Evolutionary conservation across 53 echinoderm and acorn worm species (phyloP).

Genomic region (Luidia sarsii): DNA sequence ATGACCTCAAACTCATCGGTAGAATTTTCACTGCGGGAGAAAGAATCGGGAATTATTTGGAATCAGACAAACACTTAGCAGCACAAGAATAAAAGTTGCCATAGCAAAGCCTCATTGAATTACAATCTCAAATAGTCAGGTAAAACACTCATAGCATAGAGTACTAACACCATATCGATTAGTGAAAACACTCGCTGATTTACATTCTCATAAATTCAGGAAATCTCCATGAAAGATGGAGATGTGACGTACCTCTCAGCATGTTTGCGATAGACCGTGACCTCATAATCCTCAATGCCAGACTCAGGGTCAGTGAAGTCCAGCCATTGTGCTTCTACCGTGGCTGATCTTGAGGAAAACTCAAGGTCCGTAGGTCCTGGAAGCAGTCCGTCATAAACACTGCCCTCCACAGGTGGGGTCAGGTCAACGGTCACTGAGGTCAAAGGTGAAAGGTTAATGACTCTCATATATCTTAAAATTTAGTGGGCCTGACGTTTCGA

Average conservation of each 20-base stretch:
- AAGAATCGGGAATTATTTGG: no score
- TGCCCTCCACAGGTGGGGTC: constrained; percentile 48
- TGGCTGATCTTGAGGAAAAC: constrained; percentile 60
- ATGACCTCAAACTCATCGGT: constrained; percentile 54
- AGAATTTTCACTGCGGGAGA: constrained; percentile 1
- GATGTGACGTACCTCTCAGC: constrained; percentile 14
- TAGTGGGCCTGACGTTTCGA: no score
- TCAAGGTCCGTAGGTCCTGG: constrained; percentile 36
- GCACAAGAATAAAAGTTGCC: no score
- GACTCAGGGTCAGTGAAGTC: constrained; percentile 62
- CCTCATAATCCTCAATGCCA: constrained; percentile 33
- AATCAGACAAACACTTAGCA: no score
- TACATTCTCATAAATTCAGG: no score
- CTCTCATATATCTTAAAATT: no score
- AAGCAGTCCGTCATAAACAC: constrained; percentile 44
- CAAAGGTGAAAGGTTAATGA: not conserved
- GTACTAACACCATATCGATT: no score
- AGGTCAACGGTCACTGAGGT: constrained; percentile 43
- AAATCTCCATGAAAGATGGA: no score
- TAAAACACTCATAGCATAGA: no score
- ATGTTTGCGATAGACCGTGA: constrained; percentile 56
- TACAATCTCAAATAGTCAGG: no score
- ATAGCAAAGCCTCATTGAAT: no score
- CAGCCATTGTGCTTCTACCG: constrained; percentile 44
- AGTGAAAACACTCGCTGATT: no score